phyloP scores from a whole-genome alignment of 2,888 invertebrate species.

The Liposcelis brunnea region DNA sequence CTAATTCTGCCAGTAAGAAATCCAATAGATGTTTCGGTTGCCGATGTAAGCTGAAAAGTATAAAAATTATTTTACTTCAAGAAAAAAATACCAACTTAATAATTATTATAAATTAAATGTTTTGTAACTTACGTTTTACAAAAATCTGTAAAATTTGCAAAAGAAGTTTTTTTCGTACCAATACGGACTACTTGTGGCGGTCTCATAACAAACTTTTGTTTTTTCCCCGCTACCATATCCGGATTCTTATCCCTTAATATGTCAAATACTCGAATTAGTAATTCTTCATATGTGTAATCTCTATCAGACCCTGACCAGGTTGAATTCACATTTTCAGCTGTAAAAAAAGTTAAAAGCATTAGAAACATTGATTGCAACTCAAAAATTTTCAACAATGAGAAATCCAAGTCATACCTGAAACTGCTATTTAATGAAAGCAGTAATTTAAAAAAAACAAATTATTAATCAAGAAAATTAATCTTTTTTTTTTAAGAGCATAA shows the following conservation, averaged over 20 bases:
- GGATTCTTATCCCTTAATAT: slow-evolving; percentile 99
- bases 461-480: not conserved
- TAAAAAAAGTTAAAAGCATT: too few species aligned
- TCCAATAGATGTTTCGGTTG: slow-evolving; percentile 97
- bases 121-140: slow-evolving; percentile 44
- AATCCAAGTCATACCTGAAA: too few species aligned
- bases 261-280: slow-evolving; percentile 88
- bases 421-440: not conserved
- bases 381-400: not conserved
- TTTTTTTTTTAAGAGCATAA: not conserved
- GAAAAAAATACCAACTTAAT: too few species aligned
- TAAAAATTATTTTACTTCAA: too few species aligned
- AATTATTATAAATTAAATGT: too few species aligned
- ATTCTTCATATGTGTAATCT: slow-evolving; percentile 96
- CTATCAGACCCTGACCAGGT: slow-evolving; percentile 71
- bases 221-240: slow-evolving; percentile 96
- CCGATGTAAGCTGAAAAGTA: slow-evolving; percentile 50
- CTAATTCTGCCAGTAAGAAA: slow-evolving; percentile 94
- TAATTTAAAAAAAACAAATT: not conserved
- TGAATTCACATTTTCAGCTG: slow-evolving; percentile 52
- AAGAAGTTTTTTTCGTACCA: slow-evolving; percentile 98
- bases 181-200: slow-evolving; percentile 95
- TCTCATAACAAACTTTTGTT: slow-evolving; percentile 97
- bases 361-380: not conserved
- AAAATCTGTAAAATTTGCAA: slow-evolving; percentile 94